Evolutionary conservation across 2,888 invertebrate species (phyloP), one percentile per base, ranked within the genome.

Genomic region (Eumacrocentrus americanus): DNA sequence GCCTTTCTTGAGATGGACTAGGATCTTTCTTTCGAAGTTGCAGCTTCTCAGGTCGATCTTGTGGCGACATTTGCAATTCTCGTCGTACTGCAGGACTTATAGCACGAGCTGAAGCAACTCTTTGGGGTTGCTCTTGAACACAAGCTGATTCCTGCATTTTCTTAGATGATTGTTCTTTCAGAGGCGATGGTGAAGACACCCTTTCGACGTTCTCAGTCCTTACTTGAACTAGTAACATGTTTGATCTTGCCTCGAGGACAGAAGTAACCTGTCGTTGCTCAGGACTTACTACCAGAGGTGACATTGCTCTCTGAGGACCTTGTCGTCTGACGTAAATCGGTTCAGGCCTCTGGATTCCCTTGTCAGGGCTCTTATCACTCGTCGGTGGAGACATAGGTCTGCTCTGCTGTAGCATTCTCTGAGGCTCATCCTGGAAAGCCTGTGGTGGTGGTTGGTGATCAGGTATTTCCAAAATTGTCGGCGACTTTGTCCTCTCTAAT

Each of bases 261-360:
- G 37, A 14, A 18, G 5, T 1, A 44, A 16, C 22, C 12, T 59
- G n/a, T 38, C 53, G 38, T 1, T 4, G 20, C 2, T 61, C 63
- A 14, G 59, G 12, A 6, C 52, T 62, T 2, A 64, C 18, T 3
- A 38, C 55, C 35, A 58, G 51, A 6, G 65, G 65, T 6, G 63
- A 63, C 50, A 61, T 29, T 14, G 52, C 58, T 35, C 60, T 38
- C 18, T 63, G 63, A 25, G 20, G 14, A 12, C 22, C 29, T 2
- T 59, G 62, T 12, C 55, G 60, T 16, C 44, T 59, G 1, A 66
- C 63, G 51, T 75, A 75, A 54, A 76, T 65, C 0, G 75, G 76
- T 53, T 75, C 75, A 0, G 75, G 75, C n/a, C 75, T 64, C 6
- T 67, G 68, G 23, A 75, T 66, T 3, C 61, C 59, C 12, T 64